Conservation (phyloP, 2,888 invertebrate genomes). For the Cosmopolites sordidus region DNA sequence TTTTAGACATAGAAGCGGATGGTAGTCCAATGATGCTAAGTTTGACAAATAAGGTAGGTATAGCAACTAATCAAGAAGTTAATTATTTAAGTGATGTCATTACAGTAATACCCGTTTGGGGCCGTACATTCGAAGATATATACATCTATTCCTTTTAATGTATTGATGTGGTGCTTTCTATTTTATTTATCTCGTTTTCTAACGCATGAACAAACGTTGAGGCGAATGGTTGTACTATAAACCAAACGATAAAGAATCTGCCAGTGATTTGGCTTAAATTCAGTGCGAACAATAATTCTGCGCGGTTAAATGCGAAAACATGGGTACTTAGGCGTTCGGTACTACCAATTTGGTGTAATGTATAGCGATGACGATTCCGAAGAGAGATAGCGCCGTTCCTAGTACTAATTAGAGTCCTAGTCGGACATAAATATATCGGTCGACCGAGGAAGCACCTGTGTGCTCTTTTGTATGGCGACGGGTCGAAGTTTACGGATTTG, state of each 20-base stretch:
- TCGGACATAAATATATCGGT: slow-evolving; percentile 27
- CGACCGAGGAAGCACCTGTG: slow-evolving; percentile 24
- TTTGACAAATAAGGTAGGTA: too few species aligned
- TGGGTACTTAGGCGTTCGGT: slow-evolving; percentile 23
- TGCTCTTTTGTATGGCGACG: slow-evolving; percentile 14
- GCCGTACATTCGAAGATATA: too few species aligned
- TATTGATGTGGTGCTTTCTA: too few species aligned
- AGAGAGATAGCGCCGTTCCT: slow-evolving; percentile 25
- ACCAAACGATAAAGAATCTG: slow-evolving; percentile 26
- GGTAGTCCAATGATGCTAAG: too few species aligned
- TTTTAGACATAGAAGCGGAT: too few species aligned
- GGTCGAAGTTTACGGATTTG: slow-evolving; percentile 17
- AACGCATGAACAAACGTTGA: too few species aligned
- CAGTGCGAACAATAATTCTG: slow-evolving; percentile 20
- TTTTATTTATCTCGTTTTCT: too few species aligned
- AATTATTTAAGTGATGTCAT: too few species aligned
- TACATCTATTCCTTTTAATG: too few species aligned
- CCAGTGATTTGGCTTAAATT: slow-evolving; percentile 11
- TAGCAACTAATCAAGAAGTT: too few species aligned
- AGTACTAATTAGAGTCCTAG: slow-evolving; percentile 35
- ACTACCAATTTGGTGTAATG: slow-evolving; percentile 26
- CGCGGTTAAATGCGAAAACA: slow-evolving; percentile 23
- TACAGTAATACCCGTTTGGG: too few species aligned
- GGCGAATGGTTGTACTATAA: slow-evolving; percentile 21
- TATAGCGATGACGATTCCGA: slow-evolving; percentile 19